Evolutionary conservation across 2,797 vertebrate species (phyloP).

Genomic region (Pteronotus mesoamericanus): DNA sequence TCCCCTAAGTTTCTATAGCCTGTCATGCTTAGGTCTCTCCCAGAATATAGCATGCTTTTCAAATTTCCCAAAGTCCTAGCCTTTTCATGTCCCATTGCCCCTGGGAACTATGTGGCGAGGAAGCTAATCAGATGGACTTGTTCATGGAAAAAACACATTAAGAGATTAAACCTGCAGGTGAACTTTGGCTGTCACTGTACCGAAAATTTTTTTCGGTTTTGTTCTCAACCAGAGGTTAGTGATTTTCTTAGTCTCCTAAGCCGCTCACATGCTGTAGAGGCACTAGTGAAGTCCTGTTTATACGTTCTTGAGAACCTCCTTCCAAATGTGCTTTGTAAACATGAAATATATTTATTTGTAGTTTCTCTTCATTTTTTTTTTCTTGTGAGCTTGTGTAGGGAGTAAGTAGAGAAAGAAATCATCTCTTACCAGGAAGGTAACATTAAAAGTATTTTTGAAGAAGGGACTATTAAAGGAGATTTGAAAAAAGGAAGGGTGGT

Average conservation of each 20-base stretch:
- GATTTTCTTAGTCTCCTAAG: not conserved
- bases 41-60: not conserved
- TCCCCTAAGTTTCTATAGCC: not conserved
- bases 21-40: not conserved
- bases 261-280: not conserved
- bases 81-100: not conserved
- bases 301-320: not conserved
- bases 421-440: not conserved
- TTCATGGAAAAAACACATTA: not conserved
- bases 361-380: not conserved
- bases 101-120: not conserved
- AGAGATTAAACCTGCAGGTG: not conserved
- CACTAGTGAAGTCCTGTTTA: not conserved
- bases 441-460: not conserved
- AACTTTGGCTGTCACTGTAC: not conserved
- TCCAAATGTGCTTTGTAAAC: not conserved
- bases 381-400: not conserved
- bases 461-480: not conserved
- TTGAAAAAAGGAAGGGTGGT: not conserved
- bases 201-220: not conserved
- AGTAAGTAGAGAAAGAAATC: not conserved
- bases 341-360: not conserved
- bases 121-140: not conserved
- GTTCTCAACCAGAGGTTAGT: conserved; percentile 7
- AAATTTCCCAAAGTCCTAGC: not conserved